phyloP scores from a whole-genome alignment of 2,888 invertebrate genomes.

The Aquatica leii region DNA sequence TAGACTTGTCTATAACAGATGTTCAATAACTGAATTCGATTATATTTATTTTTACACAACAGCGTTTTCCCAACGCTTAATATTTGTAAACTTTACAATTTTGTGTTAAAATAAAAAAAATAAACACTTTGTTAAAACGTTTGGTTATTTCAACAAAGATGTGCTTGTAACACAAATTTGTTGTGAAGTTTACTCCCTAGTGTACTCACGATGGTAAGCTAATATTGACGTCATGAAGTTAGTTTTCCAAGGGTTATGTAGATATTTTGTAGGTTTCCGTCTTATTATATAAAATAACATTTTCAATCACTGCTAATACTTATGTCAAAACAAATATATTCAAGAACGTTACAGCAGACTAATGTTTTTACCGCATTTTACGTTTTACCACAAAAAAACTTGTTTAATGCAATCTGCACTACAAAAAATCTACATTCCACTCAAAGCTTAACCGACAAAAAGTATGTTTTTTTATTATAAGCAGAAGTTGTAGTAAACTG shows the following conservation, averaged over 20 bases:
- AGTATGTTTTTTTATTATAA: too few relatives aligned
- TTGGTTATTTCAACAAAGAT: slow-evolving; percentile 4
- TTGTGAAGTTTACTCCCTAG: slow-evolving; percentile 10
- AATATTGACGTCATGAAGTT: slow-evolving; percentile 11
- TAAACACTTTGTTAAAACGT: slow-evolving; percentile 5
- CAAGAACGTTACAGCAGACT: too few relatives aligned
- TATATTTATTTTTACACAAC: background rate
- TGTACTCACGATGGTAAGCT: background rate
- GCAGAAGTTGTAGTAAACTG: too few relatives aligned
- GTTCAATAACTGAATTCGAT: slow-evolving; percentile 6
- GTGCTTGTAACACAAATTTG: slow-evolving; percentile 1
- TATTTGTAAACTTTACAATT: background rate
- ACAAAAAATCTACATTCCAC: too few relatives aligned
- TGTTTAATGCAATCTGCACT: too few relatives aligned
- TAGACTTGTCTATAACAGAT: background rate
- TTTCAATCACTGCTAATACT: too few relatives aligned
- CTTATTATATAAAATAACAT: too few relatives aligned
- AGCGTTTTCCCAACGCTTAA: background rate
- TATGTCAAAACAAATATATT: too few relatives aligned
- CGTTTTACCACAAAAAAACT: too few relatives aligned
- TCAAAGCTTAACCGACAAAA: too few relatives aligned
- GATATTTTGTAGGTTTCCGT: too few relatives aligned
- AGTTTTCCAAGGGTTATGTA: slow-evolving; percentile 1
- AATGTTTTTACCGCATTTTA: too few relatives aligned
- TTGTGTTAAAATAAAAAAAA: background rate